These are phyloP conservation scores for Pocillopora verrucosa DNA, from an alignment of 64 coral and sea anemone genomes.

Conservation along the genomic window DNA sequence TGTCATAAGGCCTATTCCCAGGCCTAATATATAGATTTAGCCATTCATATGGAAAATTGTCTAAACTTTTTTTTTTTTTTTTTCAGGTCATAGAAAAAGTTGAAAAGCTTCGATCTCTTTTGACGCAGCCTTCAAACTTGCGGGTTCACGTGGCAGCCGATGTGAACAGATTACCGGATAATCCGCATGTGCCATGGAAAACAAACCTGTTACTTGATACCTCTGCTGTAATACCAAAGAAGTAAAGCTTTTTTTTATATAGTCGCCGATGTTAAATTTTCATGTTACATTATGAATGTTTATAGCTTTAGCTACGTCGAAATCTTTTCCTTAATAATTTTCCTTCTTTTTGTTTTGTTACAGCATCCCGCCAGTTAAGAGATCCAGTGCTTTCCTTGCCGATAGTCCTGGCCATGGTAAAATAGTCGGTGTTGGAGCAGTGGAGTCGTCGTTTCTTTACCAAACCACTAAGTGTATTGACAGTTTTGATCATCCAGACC, in stretches of 20 bases:
- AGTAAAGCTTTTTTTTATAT: background rate
- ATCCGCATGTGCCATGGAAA: constrained; percentile 75
- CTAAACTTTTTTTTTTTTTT: background rate
- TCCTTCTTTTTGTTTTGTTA: background rate
- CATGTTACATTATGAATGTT: too few relatives aligned
- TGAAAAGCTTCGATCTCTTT: constrained; percentile 52
- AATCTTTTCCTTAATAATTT: too few relatives aligned
- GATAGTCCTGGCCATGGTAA: constrained; percentile 58
- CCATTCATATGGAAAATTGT: background rate
- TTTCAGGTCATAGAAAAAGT: constrained; percentile 82
- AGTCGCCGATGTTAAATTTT: background rate
- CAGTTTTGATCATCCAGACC: constrained; percentile 63
- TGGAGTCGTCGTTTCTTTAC: constrained; percentile 77
- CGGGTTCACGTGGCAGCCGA: constrained; percentile 82
- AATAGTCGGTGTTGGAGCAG: constrained; percentile 71
- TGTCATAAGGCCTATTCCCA: too few relatives aligned
- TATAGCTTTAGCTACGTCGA: too few relatives aligned
- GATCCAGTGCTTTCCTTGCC: constrained; percentile 44
- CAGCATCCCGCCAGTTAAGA: constrained; percentile 36
- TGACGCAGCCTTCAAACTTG: constrained; percentile 79
- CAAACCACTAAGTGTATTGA: constrained; percentile 52
- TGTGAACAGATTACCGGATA: constrained; percentile 69
- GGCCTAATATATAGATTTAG: too few relatives aligned
- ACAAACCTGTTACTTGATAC: constrained; percentile 33
- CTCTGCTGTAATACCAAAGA: constrained; percentile 21